Conservation (phyloP, 2,888 invertebrate species). For the Synanthedon andrenaeformis region DNA sequence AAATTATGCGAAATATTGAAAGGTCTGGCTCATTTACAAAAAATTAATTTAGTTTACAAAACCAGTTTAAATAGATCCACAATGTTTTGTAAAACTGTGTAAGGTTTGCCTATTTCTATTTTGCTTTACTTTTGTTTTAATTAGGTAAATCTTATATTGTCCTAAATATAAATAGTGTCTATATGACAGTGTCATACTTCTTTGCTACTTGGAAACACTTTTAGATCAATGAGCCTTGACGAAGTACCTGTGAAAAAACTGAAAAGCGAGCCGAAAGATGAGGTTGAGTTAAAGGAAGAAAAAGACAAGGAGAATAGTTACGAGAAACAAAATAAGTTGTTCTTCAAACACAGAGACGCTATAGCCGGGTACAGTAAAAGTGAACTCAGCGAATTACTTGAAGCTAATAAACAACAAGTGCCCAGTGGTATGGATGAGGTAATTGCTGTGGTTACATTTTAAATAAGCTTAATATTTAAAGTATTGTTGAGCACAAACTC, state of each 20-base stretch:
- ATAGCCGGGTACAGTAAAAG: constrained; percentile 67
- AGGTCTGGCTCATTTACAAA: too few relatives aligned
- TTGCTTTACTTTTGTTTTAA: too few relatives aligned
- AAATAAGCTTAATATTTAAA: neutral
- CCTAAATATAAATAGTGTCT: too few relatives aligned
- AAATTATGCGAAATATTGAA: too few relatives aligned
- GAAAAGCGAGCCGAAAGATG: constrained; percentile 73
- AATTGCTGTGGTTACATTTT: constrained; percentile 14
- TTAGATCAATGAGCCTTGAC: constrained; percentile 44
- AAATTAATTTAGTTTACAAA: too few relatives aligned
- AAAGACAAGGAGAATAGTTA: constrained; percentile 70
- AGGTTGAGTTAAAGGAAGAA: constrained; percentile 57
- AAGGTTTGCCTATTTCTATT: too few relatives aligned
- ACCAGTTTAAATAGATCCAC: too few relatives aligned
- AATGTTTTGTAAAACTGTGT: too few relatives aligned
- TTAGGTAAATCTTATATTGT: too few relatives aligned
- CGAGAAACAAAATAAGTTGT: constrained; percentile 78
- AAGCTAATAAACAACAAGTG: constrained; percentile 78
- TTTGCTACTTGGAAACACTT: neutral
- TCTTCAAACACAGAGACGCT: constrained; percentile 39
- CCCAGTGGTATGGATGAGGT: constrained; percentile 77
- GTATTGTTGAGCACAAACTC: too few relatives aligned
- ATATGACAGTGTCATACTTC: too few relatives aligned
- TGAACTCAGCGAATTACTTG: constrained; percentile 75
- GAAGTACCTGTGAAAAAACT: constrained; percentile 77